phyloP scores from a whole-genome alignment of 2,797 vertebrate species.

The Rhinatrema bivittatum region DNA sequence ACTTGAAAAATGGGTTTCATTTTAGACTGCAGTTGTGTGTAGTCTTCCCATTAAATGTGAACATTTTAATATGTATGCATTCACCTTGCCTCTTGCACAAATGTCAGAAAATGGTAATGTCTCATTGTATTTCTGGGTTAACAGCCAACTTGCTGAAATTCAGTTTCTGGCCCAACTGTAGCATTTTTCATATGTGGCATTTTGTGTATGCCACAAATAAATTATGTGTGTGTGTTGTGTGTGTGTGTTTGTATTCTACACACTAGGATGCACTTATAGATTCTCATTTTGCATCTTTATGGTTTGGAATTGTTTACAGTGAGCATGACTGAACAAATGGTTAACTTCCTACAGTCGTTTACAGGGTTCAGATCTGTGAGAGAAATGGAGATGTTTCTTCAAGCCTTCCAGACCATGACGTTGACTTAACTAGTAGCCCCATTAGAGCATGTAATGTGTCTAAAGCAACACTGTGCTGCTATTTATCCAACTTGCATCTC shows the following conservation, averaged over 20 bases:
- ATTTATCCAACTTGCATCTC: conserved; percentile 42
- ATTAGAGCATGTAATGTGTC: conserved; percentile 34
- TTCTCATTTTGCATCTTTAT: conserved; percentile 48
- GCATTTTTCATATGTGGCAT: conserved; percentile 51
- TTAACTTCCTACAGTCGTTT: conserved; percentile 40
- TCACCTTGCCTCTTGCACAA: conserved; percentile 78
- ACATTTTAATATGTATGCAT: conserved; percentile 75
- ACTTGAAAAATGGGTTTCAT: conserved; percentile 93
- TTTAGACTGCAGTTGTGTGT: conserved; percentile 79
- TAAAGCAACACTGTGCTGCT: conserved; percentile 51
- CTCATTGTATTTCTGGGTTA: conserved; percentile 53
- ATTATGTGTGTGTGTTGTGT: conserved; percentile 21
- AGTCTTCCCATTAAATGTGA: conserved; percentile 97
- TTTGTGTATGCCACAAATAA: conserved; percentile 43
- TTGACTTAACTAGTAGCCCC: conserved; percentile 15
- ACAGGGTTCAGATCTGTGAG: conserved; percentile 24
- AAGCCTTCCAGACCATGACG: conserved; percentile 9
- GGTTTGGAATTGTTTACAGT: conserved; percentile 61
- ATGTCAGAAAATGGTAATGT: conserved; percentile 60
- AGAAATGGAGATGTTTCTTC: conserved; percentile 21
- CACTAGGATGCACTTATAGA: conserved; percentile 55
- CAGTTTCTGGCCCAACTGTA: conserved; percentile 61
- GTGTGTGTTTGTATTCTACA: conserved; percentile 44
- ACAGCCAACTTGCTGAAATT: conserved; percentile 59
- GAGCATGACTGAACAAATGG: conserved; percentile 51